A percentile compares a stretch with the other conserved stretches of the same genome.
Conservation (phyloP, 2,888 invertebrate species). For the Dromius quadrimaculatus region DNA sequence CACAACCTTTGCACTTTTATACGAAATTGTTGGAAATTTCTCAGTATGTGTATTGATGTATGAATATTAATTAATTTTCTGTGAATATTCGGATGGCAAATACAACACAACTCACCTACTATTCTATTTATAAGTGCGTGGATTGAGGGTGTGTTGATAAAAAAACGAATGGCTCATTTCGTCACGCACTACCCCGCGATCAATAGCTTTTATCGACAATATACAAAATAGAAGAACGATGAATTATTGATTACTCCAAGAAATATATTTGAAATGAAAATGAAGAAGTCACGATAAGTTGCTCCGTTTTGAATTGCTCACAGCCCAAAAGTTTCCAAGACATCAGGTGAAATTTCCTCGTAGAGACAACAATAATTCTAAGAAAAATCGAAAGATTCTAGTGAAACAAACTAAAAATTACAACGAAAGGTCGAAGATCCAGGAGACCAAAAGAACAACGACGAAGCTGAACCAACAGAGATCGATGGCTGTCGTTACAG, state of each 20-base stretch:
- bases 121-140: constrained; percentile 17
- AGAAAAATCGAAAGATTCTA: constrained; percentile 42
- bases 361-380: constrained; percentile 23
- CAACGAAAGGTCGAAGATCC: constrained; percentile 29
- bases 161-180: not conserved
- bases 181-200: constrained; percentile 7
- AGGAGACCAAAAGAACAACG: not conserved
- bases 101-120: not conserved
- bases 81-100: constrained; percentile 1
- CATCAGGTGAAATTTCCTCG: constrained; percentile 25
- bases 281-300: not conserved
- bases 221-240: not conserved
- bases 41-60: not conserved
- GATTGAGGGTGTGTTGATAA: constrained; percentile 5
- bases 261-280: not conserved
- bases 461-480: constrained; percentile 23
- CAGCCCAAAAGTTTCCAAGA: constrained; percentile 35
- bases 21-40: not conserved
- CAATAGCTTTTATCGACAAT: constrained; percentile 9
- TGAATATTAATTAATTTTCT: constrained; percentile 1
- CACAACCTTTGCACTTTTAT: not conserved
- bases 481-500: constrained; percentile 23
- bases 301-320: not conserved
- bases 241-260: not conserved
- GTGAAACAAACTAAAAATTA: constrained; percentile 43